Evolutionary conservation across 2,888 invertebrate genomes (phyloP).

Genomic region (Imbricaverruca yamaguchii): DNA sequence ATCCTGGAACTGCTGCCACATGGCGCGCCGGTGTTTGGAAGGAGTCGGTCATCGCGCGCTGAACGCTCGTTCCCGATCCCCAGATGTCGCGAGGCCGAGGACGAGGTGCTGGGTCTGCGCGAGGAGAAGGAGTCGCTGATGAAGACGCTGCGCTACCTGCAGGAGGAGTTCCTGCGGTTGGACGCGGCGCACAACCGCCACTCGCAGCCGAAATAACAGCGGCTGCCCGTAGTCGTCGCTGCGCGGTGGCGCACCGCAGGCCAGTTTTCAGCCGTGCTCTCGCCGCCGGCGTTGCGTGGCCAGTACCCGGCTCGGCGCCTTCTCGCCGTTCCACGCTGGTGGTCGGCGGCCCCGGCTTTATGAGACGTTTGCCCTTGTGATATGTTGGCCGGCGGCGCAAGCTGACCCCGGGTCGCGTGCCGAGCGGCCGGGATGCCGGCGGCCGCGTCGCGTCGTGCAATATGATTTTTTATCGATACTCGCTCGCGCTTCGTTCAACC

Average conservation of each 20-base stretch:
- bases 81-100: slow-evolving; percentile 13
- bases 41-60: too few species aligned
- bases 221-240: background rate
- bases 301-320: background rate
- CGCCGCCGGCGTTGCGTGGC: background rate
- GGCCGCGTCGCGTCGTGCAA: background rate
- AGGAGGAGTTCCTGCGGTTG: slow-evolving; percentile 10
- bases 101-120: background rate
- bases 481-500: background rate
- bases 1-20: too few species aligned
- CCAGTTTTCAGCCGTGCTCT: background rate
- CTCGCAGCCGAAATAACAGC: background rate
- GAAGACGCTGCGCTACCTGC: slow-evolving; percentile 13
- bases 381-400: background rate
- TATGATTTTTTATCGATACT: background rate
- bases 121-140: slow-evolving; percentile 14
- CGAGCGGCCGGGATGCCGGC: background rate
- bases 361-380: slow-evolving; percentile 1
- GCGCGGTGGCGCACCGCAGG: background rate
- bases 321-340: background rate
- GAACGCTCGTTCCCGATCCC: too few species aligned
- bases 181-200: background rate
- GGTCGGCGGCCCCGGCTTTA: background rate
- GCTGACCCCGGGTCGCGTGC: background rate
- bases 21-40: too few species aligned